phyloP scores from a whole-genome alignment of 2,113 vertebrate genomes.

The Cinclus mexicanus region DNA sequence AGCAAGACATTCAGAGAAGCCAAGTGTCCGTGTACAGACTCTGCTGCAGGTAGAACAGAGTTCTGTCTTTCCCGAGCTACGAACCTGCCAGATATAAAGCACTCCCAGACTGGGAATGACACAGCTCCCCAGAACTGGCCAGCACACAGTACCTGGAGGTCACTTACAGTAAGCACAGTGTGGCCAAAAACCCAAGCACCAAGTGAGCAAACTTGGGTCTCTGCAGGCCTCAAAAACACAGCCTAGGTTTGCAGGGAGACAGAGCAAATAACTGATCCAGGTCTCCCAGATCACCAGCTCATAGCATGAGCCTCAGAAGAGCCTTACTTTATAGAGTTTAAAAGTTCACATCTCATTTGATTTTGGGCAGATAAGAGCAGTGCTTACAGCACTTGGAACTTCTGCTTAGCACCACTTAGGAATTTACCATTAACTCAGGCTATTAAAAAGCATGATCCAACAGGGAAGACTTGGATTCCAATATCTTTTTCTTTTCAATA shows the following conservation, averaged over 20 bases:
- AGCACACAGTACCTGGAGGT: neutral
- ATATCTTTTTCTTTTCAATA: neutral
- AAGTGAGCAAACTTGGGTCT: neutral
- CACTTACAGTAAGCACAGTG: neutral
- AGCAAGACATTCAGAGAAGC: neutral
- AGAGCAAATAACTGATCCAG: neutral
- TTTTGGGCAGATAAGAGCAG: neutral
- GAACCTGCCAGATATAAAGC: neutral
- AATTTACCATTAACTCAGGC: neutral
- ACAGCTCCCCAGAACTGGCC: neutral
- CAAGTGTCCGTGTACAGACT: neutral
- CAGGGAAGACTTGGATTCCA: neutral
- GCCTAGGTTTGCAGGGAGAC: neutral
- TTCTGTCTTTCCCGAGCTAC: neutral
- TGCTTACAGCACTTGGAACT: neutral
- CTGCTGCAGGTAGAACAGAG: neutral
- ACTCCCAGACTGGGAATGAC: neutral
- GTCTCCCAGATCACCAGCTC: neutral
- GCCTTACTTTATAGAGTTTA: neutral
- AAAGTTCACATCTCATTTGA: neutral
- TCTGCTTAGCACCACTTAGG: neutral
- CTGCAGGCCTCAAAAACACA: neutral
- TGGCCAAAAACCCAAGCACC: neutral
- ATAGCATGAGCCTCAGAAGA: neutral
- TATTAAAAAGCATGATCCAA: neutral